Evolutionary conservation across 2,888 invertebrate genomes (phyloP).

Genomic region (Hirtodrosophila confusa): DNA sequence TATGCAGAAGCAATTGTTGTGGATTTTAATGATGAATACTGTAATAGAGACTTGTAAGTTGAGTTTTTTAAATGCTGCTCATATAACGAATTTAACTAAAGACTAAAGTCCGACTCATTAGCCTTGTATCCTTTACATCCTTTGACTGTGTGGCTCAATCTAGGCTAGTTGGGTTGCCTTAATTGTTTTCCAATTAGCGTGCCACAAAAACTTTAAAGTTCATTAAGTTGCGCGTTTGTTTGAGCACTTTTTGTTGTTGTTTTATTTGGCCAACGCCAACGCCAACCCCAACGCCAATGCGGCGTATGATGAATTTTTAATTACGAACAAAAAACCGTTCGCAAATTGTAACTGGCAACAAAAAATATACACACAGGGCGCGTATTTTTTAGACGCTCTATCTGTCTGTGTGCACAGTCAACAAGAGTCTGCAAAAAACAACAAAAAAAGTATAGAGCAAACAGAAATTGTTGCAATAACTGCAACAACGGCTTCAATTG

Average conservation of each 20-base stretch:
- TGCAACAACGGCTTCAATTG: conserved; percentile 47
- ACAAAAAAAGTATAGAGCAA: conserved; percentile 17
- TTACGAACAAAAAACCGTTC: conserved; percentile 50
- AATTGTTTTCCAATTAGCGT: conserved; percentile 74
- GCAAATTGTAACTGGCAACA: conserved; percentile 54
- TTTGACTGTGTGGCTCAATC: conserved; percentile 48
- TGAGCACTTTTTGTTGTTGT: conserved; percentile 24
- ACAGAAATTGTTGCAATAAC: conserved; percentile 40
- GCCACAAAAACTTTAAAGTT: conserved; percentile 62
- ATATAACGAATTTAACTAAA: neutral
- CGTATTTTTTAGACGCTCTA: conserved; percentile 36
- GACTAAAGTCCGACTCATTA: neutral
- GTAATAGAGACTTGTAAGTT: conserved; percentile 15
- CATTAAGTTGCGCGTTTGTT: conserved; percentile 53
- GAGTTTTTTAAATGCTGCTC: conserved; percentile 37
- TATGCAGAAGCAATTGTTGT: conserved; percentile 19
- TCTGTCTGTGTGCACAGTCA: conserved; percentile 29
- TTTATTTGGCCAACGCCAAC: neutral
- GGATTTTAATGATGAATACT: conserved; percentile 52
- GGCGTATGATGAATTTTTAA: conserved; percentile 79
- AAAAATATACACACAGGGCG: conserved; percentile 25
- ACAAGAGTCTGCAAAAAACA: conserved; percentile 18
- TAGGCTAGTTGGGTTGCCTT: conserved; percentile 49
- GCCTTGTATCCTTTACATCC: conserved; percentile 31
- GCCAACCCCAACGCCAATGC: conserved; percentile 45